Base-by-base conservation (phyloP, 2,888 invertebrate genomes). In the Idaea dimidiata region DNA sequence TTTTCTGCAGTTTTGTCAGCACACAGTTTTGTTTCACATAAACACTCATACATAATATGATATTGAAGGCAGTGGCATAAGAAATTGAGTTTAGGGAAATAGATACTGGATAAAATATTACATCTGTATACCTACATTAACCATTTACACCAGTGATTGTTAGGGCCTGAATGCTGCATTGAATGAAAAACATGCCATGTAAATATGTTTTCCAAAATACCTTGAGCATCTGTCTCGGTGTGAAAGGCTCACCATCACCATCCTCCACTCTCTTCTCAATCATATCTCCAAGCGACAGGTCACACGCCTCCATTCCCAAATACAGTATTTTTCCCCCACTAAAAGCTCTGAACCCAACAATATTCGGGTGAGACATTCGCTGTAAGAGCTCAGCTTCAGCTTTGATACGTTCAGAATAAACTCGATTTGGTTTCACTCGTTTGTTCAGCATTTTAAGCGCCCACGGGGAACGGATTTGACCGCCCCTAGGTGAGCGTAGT, bases 281-380 rank as follows among this genome's bases (percentile, higher is more conserved):
- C 81, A 96, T 89, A 75, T 96, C 95, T 1, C 96, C 96, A 4
- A 97, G 86, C 0, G 95, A 96, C 33, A 93, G 82, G 60, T 94
- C 94, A 77, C 97, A 96, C 61, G 95, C 95, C 80, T 97, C 97
- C 95, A 97, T 95, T 0, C 96, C 96, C 60, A 97, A 84, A 63
- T 95, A 95, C 62, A 95, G 90, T 66, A 94, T 93, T 59, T 88
- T 84, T 0, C 89, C 84, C 62, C 94, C 93, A 6, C 91, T 84
- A 56, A 94, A 89, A 0, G 93, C 93, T 8, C 94, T 85, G 78
- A 96, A 97, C 0, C 97, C 97, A 8, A 97, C 95, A 62, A 97
- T 96, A 76, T 97, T 97, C 0, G 97, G 96, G 86, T 97, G 97
- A 0, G 94, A 94, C 72, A 97, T 93, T 54, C 81, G 88, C 78